Percentiles rank a stretch among this genome's conserved stretches.
phyloP scores from a whole-genome alignment of 2,797 vertebrate genomes.

The Sylvilagus floridanus region DNA sequence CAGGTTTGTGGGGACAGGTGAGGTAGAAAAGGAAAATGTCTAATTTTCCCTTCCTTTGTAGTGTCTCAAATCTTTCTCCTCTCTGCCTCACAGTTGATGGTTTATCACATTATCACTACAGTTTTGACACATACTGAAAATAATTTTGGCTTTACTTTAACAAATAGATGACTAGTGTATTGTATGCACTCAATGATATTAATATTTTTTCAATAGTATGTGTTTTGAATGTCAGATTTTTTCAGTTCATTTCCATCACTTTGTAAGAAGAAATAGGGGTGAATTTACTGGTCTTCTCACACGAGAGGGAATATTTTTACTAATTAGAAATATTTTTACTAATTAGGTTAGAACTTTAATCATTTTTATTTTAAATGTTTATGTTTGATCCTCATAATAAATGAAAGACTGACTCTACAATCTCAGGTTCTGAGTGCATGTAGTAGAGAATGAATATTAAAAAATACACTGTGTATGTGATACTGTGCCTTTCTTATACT shows the following conservation, averaged over 20 bases:
- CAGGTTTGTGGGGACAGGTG: background rate
- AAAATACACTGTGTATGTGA: background rate
- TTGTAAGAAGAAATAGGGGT: constrained; percentile 28
- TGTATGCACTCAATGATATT: background rate
- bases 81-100: background rate
- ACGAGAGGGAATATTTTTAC: background rate
- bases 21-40: background rate
- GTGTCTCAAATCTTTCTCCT: background rate
- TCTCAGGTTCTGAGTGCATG: background rate
- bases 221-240: background rate
- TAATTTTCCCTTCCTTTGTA: background rate
- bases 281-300: background rate
- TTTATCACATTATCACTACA: background rate
- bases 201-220: background rate
- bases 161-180: background rate
- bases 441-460: background rate
- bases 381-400: background rate
- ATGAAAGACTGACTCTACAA: background rate
- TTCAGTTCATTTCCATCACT: background rate
- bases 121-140: background rate
- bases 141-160: constrained; percentile 24
- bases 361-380: constrained; percentile 25
- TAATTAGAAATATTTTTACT: background rate
- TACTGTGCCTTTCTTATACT: background rate
- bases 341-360: background rate